These are phyloP conservation scores for Anabas testudineus DNA, from an alignment of 2,797 vertebrate species.

Conservation along the genomic window DNA sequence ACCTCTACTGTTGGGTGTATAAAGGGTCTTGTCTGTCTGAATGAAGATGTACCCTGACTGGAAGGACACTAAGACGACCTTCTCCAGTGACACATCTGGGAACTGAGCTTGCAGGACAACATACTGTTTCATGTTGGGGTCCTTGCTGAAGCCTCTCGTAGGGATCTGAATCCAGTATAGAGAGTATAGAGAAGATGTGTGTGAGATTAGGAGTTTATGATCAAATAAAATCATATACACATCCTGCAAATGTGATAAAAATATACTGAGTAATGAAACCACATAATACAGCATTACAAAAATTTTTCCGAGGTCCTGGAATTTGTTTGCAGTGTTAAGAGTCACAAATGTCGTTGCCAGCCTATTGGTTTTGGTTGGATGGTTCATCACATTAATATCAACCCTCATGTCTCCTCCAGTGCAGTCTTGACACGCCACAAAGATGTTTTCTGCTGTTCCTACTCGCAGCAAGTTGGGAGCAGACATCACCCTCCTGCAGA, in stretches of 20 bases:
- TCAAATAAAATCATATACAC: too few relatives aligned
- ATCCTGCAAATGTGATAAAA: too few relatives aligned
- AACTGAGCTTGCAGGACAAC: conserved; percentile 78
- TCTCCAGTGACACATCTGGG: conserved; percentile 67
- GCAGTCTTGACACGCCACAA: conserved; percentile 77
- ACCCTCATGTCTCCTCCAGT: background rate
- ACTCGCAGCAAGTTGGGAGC: conserved; percentile 73
- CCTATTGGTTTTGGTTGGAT: conserved; percentile 17
- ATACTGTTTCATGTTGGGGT: conserved; percentile 62
- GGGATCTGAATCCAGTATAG: conserved; percentile 58
- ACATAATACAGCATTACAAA: conserved; percentile 42
- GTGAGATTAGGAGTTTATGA: background rate
- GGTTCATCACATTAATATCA: conserved; percentile 23
- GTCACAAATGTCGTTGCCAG: conserved; percentile 14
- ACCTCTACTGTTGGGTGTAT: conserved; percentile 83
- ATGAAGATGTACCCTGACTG: conserved; percentile 85
- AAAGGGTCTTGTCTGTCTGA: conserved; percentile 86
- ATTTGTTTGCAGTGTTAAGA: conserved; percentile 33
- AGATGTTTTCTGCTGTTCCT: conserved; percentile 67
- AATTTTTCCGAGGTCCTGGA: conserved; percentile 57
- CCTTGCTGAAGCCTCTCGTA: background rate
- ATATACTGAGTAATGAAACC: too few relatives aligned
- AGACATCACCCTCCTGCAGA: conserved; percentile 66
- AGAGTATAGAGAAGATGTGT: background rate
- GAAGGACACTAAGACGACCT: conserved; percentile 83